Base-by-base conservation (phyloP, 2,888 invertebrate species). In the Dorcus hopei region DNA sequence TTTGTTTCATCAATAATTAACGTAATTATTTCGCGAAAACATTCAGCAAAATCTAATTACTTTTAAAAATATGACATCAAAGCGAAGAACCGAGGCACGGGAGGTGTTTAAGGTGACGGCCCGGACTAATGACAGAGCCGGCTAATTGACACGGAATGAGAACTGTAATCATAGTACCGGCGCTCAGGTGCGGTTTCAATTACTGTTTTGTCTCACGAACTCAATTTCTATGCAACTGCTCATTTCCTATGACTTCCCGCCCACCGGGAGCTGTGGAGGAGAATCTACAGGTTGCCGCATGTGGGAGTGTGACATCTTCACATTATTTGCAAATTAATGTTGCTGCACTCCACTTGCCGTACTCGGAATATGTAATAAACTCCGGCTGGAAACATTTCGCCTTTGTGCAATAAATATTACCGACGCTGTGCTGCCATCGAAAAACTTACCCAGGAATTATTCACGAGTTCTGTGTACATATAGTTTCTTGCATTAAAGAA, bases 101-200 rank as follows among this genome's bases (percentile, higher is more conserved):
- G 63, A 64, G 62, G 68, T 66, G 67, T 69, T 62, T 66, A 65
- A 67, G 72, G 70, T 72, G 70, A 71, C 72, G 71, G 68, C 66
- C 66, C 70, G 69, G 70, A 68, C 69, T 78, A 77, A 78, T 78
- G 71, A 78, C 77, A 77, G 76, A 75, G 73, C 76, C 67, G 66
- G 66, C 75, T 78, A 78, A 77, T 77, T 78, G 77, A 74, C 71
- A 75, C 71, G 71, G 75, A 76, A 76, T 76, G 78, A 75, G 75
- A 74, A 72, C 74, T 76, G 71, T 77, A 77, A 78, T 78, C 75
- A 72, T 33, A 70, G 66, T 66, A 70, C 70, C 73, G 73, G 72
- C 72, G 67, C 73, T 74, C 73, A 71, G 72, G 72, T 74, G 73
- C 68, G 70, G 69, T 73, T 76, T 75, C 74, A 73, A 75, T 75